Evolutionary conservation across 1,140 invertebrate species (phyloP).

Genomic region (Caerostris darwini): DNA sequence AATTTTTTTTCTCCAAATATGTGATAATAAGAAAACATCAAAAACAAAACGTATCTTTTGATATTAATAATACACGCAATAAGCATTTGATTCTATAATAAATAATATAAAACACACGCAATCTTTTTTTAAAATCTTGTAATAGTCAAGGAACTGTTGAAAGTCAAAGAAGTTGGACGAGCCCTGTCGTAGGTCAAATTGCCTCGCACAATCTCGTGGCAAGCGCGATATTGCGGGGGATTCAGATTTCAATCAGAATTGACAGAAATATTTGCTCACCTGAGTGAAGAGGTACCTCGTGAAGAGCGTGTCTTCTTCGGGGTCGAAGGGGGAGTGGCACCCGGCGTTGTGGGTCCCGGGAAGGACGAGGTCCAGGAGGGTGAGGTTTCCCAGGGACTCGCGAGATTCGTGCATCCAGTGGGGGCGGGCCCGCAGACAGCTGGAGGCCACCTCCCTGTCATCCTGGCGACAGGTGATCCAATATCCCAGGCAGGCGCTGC

Average conservation of each 20-base stretch:
- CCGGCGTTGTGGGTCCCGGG: conserved; percentile 89
- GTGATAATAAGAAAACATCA: no score
- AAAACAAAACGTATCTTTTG: no score
- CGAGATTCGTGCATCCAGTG: conserved; percentile 67
- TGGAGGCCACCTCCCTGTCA: conserved; percentile 82
- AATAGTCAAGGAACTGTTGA: no score
- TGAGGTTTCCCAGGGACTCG: conserved; percentile 82
- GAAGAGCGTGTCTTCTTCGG: conserved; percentile 83
- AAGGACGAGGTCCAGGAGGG: conserved; percentile 85
- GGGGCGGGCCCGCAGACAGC: conserved; percentile 86
- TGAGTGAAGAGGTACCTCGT: conserved; percentile 80
- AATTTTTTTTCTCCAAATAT: no score
- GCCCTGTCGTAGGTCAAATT: no score
- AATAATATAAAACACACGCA: no score
- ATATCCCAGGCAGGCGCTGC: conserved; percentile 80
- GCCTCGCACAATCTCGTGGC: no score
- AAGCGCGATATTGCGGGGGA: no score
- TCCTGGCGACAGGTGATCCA: conserved; percentile 84
- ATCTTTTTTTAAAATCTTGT: no score
- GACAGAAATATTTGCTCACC: background rate
- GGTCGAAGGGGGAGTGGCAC: conserved; percentile 83
- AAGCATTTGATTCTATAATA: no score
- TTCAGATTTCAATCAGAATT: background rate
- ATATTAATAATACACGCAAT: no score
- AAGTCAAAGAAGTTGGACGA: no score